Base-by-base conservation (phyloP, 1,140 invertebrate genomes). In the Drosophila pallidifrons region DNA sequence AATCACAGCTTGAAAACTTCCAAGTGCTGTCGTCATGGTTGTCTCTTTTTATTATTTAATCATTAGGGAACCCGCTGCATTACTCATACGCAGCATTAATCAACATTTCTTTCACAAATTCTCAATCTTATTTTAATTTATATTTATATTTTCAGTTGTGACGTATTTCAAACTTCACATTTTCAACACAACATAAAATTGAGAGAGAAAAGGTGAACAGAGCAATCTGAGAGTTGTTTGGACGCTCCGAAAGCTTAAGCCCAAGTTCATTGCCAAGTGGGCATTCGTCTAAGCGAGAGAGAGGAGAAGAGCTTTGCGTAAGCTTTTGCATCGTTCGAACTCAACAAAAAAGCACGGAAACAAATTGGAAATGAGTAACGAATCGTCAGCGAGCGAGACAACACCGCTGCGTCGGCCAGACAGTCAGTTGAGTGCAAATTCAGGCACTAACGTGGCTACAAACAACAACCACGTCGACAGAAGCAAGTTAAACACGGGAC, bases 301-400 rank as follows among this genome's bases (percentile, higher is more conserved):
- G 64, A 16, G 66, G 55, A 71, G 38, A 8, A 71, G 75, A 85
- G 82, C 81, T 83, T 69, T 57, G 25, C 16, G 20, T 25, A 43
- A 80, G 81, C 72, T 87, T 82, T 77, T 30, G 32, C 52, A 79
- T 46, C 47, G 63, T 43, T 51, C 45, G 13, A 49, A 74, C 8
- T 57, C 71, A 79, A 79, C 60, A 68, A 30, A 58, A 58, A 82
- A 70, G 30, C 66, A 51, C 45, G n/a, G 32, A 59, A 63, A 41
- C 25, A n/a, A 28, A 69, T 81, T 59, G n/a, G 47, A 77, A 82
- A 91, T 92, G 91, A 92, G 91, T 83, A 92, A 87, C 91, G 79
- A 89, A 79, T 80, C 75, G 49, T 64, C 88, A 49, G 77, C 74
- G 57, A 85, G 78, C 59, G 91, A 92, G 64, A 83, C 85, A 79